Evolutionary conservation across 2,888 invertebrate species (phyloP).

Genomic region (Ochropleura leucogaster): DNA sequence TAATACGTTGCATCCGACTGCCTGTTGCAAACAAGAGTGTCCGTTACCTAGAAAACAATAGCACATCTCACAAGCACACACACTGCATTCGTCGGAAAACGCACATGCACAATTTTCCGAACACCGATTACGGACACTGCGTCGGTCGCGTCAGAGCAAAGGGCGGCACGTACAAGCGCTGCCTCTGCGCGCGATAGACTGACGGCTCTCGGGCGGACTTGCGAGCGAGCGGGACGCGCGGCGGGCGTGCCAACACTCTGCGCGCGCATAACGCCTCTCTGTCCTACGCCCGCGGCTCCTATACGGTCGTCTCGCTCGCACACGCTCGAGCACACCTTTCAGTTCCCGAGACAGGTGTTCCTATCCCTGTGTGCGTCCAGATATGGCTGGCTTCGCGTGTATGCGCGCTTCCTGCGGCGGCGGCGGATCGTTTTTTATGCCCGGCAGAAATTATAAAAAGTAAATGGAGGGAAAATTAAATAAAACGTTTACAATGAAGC

Average conservation of each 20-base stretch:
- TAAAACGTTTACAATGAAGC: constrained; percentile 91
- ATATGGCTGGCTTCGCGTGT: constrained; percentile 78
- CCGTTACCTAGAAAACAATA: constrained; percentile 90
- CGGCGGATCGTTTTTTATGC: constrained; percentile 90
- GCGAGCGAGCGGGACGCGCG: constrained; percentile 88
- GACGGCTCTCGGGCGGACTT: constrained; percentile 80
- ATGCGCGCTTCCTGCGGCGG: constrained; percentile 89
- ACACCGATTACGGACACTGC: constrained; percentile 89
- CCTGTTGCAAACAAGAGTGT: constrained; percentile 83
- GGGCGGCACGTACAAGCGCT: constrained; percentile 86
- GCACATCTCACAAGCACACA: constrained; percentile 90
- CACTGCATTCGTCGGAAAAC: constrained; percentile 89
- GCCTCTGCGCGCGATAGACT: constrained; percentile 90
- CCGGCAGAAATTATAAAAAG: constrained; percentile 90
- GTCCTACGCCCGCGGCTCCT: constrained; percentile 73
- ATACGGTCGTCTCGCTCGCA: constrained; percentile 79
- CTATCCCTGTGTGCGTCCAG: constrained; percentile 86
- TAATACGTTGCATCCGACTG: constrained; percentile 82
- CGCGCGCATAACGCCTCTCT: constrained; percentile 86
- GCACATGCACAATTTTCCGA: constrained; percentile 91
- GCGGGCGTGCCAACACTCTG: constrained; percentile 87
- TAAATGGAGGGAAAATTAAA: constrained; percentile 91
- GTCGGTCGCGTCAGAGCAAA: constrained; percentile 88
- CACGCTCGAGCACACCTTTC: constrained; percentile 89
- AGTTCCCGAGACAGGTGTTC: constrained; percentile 90